phyloP scores from a whole-genome alignment of 2,797 vertebrate species.

The Phataginus tricuspis region DNA sequence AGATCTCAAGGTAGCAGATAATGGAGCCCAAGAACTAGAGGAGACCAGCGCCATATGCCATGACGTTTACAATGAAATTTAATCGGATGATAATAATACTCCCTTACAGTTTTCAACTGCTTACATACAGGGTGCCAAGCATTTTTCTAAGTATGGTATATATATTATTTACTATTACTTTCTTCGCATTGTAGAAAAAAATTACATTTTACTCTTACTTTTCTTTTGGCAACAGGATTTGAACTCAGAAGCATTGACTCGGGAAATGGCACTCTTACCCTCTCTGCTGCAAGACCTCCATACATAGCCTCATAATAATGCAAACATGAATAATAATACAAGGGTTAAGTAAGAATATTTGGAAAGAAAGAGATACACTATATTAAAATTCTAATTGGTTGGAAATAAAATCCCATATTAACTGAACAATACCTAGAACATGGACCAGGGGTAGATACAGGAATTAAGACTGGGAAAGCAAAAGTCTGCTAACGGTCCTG shows the following conservation, averaged over 20 bases:
- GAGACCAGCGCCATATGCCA: neutral
- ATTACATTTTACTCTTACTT: neutral
- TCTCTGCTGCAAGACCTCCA: neutral
- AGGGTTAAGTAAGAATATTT: conserved; percentile 27
- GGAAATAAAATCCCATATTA: conserved; percentile 29
- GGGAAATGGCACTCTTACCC: neutral
- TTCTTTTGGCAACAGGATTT: neutral
- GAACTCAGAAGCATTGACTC: neutral
- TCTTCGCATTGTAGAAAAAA: neutral
- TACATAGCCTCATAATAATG: neutral
- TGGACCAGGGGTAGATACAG: neutral
- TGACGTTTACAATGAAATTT: neutral
- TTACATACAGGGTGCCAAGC: neutral
- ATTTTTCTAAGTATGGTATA: neutral
- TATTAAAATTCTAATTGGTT: conserved; percentile 25
- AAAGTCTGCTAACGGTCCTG: neutral
- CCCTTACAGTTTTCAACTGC: neutral
- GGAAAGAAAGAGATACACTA: neutral
- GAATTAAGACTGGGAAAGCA: neutral
- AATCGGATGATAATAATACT: neutral
- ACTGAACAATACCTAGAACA: neutral
- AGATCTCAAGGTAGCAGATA: conserved; percentile 1
- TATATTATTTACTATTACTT: neutral
- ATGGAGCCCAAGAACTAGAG: neutral
- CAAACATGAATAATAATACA: neutral